Conservation (phyloP, 2,888 invertebrate genomes). For the Sesia bembeciformis region DNA sequence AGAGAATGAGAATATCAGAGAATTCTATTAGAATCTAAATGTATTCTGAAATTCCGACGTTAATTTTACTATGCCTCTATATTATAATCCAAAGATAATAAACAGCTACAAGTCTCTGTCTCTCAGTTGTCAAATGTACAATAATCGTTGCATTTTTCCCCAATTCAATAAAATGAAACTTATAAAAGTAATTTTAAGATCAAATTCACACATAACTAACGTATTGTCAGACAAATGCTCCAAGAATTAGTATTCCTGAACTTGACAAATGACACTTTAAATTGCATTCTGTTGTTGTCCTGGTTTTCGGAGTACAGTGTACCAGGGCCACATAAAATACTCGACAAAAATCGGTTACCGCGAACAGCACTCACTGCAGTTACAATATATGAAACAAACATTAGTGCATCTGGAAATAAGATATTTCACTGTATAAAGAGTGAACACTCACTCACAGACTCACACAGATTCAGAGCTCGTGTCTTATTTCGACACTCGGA, state of each 20-base stretch:
- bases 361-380: neutral
- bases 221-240: neutral
- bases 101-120: slow-evolving; percentile 1
- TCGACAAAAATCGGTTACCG: neutral
- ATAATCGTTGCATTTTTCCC: slow-evolving; percentile 8
- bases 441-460: too few relatives aligned
- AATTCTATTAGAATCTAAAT: slow-evolving; percentile 3
- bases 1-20: too few relatives aligned
- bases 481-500: too few relatives aligned
- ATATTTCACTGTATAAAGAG: too few relatives aligned
- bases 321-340: neutral
- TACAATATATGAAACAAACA: too few relatives aligned
- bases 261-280: neutral
- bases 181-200: neutral
- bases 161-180: slow-evolving; percentile 2
- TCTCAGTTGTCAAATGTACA: slow-evolving; percentile 6
- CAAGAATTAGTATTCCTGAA: neutral
- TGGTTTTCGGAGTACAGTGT: neutral
- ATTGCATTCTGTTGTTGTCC: neutral
- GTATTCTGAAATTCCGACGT: slow-evolving; percentile 11
- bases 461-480: too few relatives aligned
- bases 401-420: too few relatives aligned
- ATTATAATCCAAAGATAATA: slow-evolving; percentile 14
- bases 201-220: neutral
- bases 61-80: slow-evolving; percentile 44